Conservation (phyloP, 1,140 invertebrate genomes). For the Gryllus bimaculatus region DNA sequence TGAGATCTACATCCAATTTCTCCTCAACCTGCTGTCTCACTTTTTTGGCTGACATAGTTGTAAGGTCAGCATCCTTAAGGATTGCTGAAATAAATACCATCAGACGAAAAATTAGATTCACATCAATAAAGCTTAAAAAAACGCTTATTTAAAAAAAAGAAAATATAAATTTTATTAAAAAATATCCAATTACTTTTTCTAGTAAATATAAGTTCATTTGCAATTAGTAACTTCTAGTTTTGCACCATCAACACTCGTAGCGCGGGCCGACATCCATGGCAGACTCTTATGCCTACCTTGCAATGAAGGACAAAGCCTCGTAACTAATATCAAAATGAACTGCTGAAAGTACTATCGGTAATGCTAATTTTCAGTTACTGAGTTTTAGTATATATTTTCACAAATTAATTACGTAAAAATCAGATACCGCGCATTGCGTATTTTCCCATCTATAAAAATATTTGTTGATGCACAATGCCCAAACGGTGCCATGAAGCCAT, state of each 20-base stretch:
- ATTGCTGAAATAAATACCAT: conserved; percentile 53
- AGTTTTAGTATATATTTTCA: not conserved
- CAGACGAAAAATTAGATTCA: conserved; percentile 17
- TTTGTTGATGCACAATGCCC: conserved; percentile 7
- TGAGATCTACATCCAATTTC: conserved; percentile 65
- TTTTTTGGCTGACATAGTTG: conserved; percentile 76
- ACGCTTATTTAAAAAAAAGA: no score
- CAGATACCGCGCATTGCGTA: no score
- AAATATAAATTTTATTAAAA: no score
- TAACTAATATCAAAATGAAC: not conserved
- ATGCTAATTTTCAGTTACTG: not conserved
- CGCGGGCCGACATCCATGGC: not conserved
- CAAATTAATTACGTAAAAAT: no score
- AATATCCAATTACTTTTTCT: no score
- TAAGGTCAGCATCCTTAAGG: conserved; percentile 76
- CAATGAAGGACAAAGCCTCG: not conserved
- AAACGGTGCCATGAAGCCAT: conserved; percentile 25
- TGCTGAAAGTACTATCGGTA: no score
- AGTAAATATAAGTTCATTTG: no score
- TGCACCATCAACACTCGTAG: not conserved
- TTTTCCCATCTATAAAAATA: not conserved
- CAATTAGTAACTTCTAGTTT: not conserved
- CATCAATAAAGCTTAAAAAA: not conserved
- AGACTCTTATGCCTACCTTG: not conserved
- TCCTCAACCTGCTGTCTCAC: conserved; percentile 80